Conservation (phyloP, 1,140 invertebrate genomes). For the Planococcus citri region DNA sequence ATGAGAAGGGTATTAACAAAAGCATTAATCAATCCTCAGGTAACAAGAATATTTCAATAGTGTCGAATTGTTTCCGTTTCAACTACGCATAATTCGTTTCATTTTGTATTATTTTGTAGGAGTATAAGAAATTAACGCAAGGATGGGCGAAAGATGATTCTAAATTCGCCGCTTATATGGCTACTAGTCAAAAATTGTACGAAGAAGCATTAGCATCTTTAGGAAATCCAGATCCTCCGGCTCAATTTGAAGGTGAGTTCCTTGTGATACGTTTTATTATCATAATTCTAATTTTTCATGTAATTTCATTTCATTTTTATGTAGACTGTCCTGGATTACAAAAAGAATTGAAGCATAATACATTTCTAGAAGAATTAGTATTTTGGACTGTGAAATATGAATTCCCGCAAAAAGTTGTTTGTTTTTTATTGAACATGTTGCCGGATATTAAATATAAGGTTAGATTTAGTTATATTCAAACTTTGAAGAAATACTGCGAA, state of each 20-base stretch:
- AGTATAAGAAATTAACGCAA: slow-evolving; percentile 36
- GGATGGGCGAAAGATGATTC: slow-evolving; percentile 35
- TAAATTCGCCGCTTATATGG: slow-evolving; percentile 47
- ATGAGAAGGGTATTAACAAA: slow-evolving; percentile 86
- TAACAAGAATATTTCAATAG: slow-evolving; percentile 31
- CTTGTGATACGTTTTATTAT: too few relatives aligned
- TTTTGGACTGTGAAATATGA: slow-evolving; percentile 97
- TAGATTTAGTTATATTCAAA: slow-evolving; percentile 5
- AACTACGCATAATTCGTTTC: slow-evolving; percentile 27
- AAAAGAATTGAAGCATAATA: slow-evolving; percentile 55
- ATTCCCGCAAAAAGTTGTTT: slow-evolving; percentile 93
- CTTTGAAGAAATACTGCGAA: too few relatives aligned
- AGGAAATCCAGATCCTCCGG: slow-evolving; percentile 65
- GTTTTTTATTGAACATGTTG: slow-evolving; percentile 87
- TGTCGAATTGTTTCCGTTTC: neutral
- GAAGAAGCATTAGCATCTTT: slow-evolving; percentile 62
- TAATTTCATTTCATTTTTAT: slow-evolving; percentile 28
- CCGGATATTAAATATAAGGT: slow-evolving; percentile 92
- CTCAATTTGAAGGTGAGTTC: slow-evolving; percentile 53
- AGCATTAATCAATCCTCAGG: slow-evolving; percentile 73
- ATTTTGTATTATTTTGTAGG: slow-evolving; percentile 31
- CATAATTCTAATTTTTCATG: neutral
- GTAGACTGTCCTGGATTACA: slow-evolving; percentile 67
- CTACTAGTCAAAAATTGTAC: slow-evolving; percentile 59
- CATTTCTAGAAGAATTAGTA: slow-evolving; percentile 86